phyloP scores from a whole-genome alignment of 2,113 vertebrate species.

The Urocolius indicus region DNA sequence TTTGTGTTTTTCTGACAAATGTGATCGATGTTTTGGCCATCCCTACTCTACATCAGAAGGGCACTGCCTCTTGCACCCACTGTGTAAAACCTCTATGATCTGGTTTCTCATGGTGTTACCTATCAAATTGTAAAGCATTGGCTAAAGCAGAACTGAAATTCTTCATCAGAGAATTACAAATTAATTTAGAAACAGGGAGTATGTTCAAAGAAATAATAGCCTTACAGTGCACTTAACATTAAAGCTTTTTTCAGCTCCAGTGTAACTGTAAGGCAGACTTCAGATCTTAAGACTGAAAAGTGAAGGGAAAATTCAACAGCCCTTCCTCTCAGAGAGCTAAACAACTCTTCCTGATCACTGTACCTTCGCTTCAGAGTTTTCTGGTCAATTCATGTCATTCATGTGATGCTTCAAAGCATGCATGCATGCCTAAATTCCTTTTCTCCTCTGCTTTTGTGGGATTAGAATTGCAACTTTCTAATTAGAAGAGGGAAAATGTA shows the following conservation, averaged over 20 bases:
- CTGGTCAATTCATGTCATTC: not conserved
- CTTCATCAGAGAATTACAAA: not conserved
- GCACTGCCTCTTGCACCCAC: not conserved
- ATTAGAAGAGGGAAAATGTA: not conserved
- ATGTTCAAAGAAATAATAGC: not conserved
- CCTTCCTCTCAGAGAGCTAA: not conserved
- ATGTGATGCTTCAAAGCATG: not conserved
- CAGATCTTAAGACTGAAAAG: no score
- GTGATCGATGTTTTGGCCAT: not conserved
- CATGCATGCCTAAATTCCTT: accelerated
- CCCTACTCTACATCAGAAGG: not conserved
- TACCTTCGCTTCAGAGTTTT: not conserved
- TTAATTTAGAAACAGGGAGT: not conserved
- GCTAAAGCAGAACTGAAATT: not conserved
- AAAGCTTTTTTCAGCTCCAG: not conserved
- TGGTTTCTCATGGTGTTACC: not conserved
- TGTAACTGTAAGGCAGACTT: not conserved
- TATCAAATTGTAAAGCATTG: not conserved
- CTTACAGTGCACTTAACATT: not conserved
- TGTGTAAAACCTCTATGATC: accelerated
- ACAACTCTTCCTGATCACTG: not conserved
- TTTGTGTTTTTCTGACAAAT: not conserved
- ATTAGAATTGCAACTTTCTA: not conserved
- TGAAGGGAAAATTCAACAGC: not conserved
- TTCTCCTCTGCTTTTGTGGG: not conserved